Evolutionary conservation across 2,113 vertebrate genomes (phyloP), one percentile per base, ranked within the genome.

Genomic region (Phyllostomus hastatus): DNA sequence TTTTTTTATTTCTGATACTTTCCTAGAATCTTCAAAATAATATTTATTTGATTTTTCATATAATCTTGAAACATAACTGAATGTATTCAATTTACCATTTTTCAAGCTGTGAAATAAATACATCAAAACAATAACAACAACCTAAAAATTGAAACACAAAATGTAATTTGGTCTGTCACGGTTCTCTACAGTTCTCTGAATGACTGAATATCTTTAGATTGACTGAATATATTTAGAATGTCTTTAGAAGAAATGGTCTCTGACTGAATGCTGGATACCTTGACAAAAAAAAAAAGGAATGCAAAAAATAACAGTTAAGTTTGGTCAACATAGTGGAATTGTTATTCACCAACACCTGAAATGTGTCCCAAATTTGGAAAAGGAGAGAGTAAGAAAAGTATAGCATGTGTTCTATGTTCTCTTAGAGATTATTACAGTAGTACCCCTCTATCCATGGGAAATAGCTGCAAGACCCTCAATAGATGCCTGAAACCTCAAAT

Each of bases 161-260:
- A 67, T 84, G 10, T 54, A 66, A 31, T 96, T 54, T 78, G 35
- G 2, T 85, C 31, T 91, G 38, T 80, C 61, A 86, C 3, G 54
- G 26, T 70, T 83, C 33, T 94, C 70, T 94, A 86, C 2, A 61
- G 26, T 72, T 83, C 33, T 94, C 75, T 92, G 80, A 91, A 17
- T 54, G 61, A 41, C 24, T 19, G 20, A 76, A 41, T 90, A 22
- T 38, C 24, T 80, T 95, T 57, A 43, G n/a, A 89, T n/a, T 73
- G 38, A 75, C 54, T 26, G 28, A 93, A 87, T 91, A 59, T n/a
- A 43, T 91, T 97, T 90, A 93, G 72, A 95, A 90, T 76, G 41
- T 73, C 28, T 96, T 91, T 35, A 93, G 19, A 52, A 91, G 28
- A 48, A 88, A 33, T 54, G 5, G 24, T 96, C 4, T 78, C 24